Percentiles rank a stretch among this genome's conserved stretches.
These are phyloP conservation scores for Ostrea edulis DNA, from an alignment of 1,140 invertebrate species.

Conservation along the genomic window DNA sequence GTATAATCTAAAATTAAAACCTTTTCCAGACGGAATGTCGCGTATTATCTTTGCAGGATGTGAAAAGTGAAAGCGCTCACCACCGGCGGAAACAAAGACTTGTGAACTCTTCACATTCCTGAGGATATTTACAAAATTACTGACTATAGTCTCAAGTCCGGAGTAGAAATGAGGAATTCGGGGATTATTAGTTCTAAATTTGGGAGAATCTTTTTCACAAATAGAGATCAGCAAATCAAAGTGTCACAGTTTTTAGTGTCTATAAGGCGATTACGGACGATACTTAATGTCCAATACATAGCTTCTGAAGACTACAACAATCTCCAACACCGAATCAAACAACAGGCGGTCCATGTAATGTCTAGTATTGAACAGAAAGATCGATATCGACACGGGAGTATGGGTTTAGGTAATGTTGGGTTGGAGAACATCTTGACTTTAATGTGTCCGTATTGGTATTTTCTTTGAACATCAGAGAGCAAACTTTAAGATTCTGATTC, in stretches of 20 bases:
- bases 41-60: too few species aligned
- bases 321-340: background rate
- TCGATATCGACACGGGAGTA: background rate
- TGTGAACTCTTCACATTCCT: too few species aligned
- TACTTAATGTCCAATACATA: slow-evolving; percentile 20
- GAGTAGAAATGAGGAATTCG: background rate
- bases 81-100: too few species aligned
- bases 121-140: too few species aligned
- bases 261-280: slow-evolving; percentile 5
- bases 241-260: background rate
- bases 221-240: slow-evolving; percentile 26
- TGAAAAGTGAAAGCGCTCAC: too few species aligned
- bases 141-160: too few species aligned
- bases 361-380: background rate
- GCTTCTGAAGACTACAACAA: background rate
- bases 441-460: too few species aligned
- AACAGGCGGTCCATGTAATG: background rate
- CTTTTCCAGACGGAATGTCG: too few species aligned
- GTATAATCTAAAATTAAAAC: too few species aligned
- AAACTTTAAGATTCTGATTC: background rate
- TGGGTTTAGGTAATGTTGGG: too few species aligned
- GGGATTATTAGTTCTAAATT: background rate
- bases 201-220: background rate
- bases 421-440: too few species aligned
- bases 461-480: too few species aligned